Evolutionary conservation across 2,888 invertebrate species (phyloP).

Genomic region (Pristionchus mayeri): DNA sequence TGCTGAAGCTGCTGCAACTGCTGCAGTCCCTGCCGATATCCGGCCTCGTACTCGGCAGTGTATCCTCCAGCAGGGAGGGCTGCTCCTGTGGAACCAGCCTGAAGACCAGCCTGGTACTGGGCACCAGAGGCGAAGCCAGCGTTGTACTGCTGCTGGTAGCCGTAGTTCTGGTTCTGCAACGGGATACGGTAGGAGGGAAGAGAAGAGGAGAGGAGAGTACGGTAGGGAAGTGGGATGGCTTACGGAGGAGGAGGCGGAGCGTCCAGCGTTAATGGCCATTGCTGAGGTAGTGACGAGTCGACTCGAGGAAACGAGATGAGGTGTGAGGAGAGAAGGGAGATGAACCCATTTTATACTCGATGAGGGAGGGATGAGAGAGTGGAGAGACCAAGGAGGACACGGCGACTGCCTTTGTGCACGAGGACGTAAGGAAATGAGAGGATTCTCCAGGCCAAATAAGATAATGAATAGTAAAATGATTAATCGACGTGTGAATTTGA

Average conservation of each 20-base stretch:
- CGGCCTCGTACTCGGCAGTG: slow-evolving; percentile 14
- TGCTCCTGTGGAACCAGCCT: not conserved
- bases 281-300: slow-evolving; percentile 9
- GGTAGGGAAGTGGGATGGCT: not conserved
- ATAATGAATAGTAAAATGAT: not conserved
- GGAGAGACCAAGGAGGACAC: not conserved
- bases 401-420: slow-evolving; percentile 4
- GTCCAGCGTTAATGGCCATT: slow-evolving; percentile 30
- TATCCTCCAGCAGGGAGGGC: not conserved
- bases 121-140: not conserved
- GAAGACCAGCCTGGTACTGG: slow-evolving; percentile 5
- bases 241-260: not conserved
- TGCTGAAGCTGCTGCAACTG: slow-evolving; percentile 7
- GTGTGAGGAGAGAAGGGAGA: not conserved
- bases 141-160: slow-evolving; percentile 7
- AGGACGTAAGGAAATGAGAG: not conserved
- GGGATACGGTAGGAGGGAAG: not conserved
- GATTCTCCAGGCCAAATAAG: not conserved
- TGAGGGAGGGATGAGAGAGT: not conserved
- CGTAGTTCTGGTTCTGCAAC: slow-evolving; percentile 28
- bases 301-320: not conserved
- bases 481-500: not conserved
- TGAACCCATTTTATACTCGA: not conserved
- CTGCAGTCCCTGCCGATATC: not conserved
- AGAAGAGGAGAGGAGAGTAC: not conserved